Conservation (phyloP, 1,140 invertebrate genomes). For the Drosophila pallidifrons region DNA sequence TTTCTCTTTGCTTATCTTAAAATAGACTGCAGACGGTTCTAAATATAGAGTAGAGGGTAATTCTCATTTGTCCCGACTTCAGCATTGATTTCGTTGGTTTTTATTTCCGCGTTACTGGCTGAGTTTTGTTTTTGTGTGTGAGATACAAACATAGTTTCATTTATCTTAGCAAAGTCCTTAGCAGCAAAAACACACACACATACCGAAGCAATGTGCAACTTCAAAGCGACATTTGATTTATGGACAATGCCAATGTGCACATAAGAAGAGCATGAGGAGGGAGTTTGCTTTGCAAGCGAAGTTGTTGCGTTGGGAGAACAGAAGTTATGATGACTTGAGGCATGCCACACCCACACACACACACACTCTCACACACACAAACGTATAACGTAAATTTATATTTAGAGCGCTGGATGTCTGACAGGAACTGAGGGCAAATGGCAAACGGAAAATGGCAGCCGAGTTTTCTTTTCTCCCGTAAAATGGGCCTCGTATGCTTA, state of each 20-base stretch:
- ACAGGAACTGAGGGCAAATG: conserved; percentile 27
- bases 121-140: conserved; percentile 7
- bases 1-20: background rate
- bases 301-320: conserved; percentile 53
- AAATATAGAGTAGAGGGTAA: conserved; percentile 12
- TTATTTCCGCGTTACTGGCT: conserved; percentile 18
- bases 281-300: too few species aligned
- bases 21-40: background rate
- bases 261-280: background rate
- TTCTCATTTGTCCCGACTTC: background rate
- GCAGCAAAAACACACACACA: conserved; percentile 4
- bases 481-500: conserved; percentile 66
- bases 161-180: conserved; percentile 55
- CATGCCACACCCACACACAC: conserved; percentile 38
- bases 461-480: conserved; percentile 27
- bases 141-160: conserved; percentile 67
- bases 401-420: conserved; percentile 56
- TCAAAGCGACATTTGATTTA: conserved; percentile 80
- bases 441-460: conserved; percentile 14
- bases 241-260: conserved; percentile 57
- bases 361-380: conserved; percentile 4
- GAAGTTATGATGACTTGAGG: conserved; percentile 74
- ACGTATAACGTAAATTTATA: conserved; percentile 66
- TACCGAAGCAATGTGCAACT: conserved; percentile 54
- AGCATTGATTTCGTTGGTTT: background rate